Evolutionary conservation across 2,113 vertebrate genomes (phyloP).

Genomic region (Neolamprologus ventralis): DNA sequence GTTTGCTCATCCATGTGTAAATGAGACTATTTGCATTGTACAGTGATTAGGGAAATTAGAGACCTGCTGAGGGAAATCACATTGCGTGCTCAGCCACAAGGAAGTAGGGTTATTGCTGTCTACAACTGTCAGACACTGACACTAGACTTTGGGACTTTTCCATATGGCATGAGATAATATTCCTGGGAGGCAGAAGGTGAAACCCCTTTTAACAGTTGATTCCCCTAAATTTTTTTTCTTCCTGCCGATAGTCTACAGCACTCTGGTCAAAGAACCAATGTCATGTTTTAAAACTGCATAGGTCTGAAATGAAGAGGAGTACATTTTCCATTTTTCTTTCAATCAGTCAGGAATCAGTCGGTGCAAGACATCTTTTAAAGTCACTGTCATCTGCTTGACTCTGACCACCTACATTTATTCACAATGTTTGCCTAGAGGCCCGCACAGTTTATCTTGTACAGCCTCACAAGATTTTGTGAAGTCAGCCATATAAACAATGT

Average conservation of each 20-base stretch:
- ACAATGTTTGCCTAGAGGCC: neutral
- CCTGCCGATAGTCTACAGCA: neutral
- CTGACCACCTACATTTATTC: neutral
- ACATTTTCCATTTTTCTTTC: neutral
- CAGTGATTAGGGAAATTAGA: constrained; percentile 18
- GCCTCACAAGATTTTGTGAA: neutral
- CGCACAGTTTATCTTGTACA: neutral
- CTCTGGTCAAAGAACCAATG: neutral
- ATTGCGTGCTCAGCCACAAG: neutral
- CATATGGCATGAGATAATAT: neutral
- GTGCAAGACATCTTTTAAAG: neutral
- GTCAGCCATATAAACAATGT: neutral
- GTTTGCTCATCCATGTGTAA: constrained; percentile 1
- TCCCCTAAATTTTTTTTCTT: neutral
- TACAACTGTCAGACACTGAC: neutral
- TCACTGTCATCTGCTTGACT: neutral
- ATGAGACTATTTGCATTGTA: constrained; percentile 7
- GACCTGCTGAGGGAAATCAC: neutral
- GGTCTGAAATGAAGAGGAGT: neutral
- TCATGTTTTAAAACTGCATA: neutral
- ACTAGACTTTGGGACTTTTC: neutral
- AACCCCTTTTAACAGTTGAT: neutral
- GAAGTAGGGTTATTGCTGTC: neutral
- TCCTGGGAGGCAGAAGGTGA: neutral
- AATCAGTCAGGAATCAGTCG: too few species aligned